phyloP scores from a whole-genome alignment of 2,797 vertebrate species.

The Pampus argenteus region DNA sequence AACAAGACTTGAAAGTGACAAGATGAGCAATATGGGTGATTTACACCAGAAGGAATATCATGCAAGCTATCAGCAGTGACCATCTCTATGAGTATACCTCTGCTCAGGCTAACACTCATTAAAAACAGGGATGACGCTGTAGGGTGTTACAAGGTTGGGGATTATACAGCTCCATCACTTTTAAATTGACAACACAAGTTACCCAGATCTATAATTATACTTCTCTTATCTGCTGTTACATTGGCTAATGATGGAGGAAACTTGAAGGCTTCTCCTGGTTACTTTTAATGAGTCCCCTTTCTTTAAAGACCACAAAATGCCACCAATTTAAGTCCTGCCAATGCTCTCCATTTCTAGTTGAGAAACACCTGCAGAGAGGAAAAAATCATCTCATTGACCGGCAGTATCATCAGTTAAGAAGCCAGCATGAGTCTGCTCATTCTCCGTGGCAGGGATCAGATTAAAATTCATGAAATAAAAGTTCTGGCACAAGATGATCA shows the following conservation, averaged over 20 bases:
- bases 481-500: slow-evolving; percentile 91
- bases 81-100: slow-evolving; percentile 80
- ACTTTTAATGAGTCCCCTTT: slow-evolving; percentile 97
- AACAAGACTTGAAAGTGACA: slow-evolving; percentile 41
- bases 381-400: slow-evolving; percentile 89
- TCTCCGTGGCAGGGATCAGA: slow-evolving; percentile 92
- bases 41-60: slow-evolving; percentile 55
- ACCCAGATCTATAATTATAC: slow-evolving; percentile 97
- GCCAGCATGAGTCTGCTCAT: slow-evolving; percentile 92
- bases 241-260: slow-evolving; percentile 93
- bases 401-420: slow-evolving; percentile 94
- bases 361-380: slow-evolving; percentile 90
- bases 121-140: slow-evolving; percentile 86
- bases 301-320: slow-evolving; percentile 94
- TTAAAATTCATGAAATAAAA: slow-evolving; percentile 96
- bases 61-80: slow-evolving; percentile 73
- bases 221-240: slow-evolving; percentile 95
- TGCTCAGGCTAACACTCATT: slow-evolving; percentile 91
- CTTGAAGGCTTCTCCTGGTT: slow-evolving; percentile 86
- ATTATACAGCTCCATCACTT: slow-evolving; percentile 91
- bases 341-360: slow-evolving; percentile 94
- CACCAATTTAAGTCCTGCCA: slow-evolving; percentile 99
- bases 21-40: slow-evolving; percentile 36
- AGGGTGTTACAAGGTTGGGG: slow-evolving; percentile 88
- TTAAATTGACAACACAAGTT: slow-evolving; percentile 98